Evolutionary conservation across 1,140 invertebrate species (phyloP).

Genomic region (Euura saliciscinereae): DNA sequence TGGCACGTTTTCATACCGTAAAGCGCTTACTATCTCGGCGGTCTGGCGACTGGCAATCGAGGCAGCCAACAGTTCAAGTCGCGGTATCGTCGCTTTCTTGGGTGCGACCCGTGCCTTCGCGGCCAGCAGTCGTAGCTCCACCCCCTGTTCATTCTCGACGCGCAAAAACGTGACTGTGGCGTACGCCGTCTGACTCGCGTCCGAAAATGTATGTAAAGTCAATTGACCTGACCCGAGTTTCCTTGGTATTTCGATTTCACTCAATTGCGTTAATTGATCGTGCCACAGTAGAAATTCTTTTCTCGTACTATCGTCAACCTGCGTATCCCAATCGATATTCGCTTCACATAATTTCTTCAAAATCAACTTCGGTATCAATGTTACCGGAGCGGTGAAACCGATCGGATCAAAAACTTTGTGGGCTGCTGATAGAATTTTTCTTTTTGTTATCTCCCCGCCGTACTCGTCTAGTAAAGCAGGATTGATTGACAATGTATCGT

Average conservation of each 20-base stretch:
- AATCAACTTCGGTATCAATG: constrained; percentile 34
- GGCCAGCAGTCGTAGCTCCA: constrained; percentile 9
- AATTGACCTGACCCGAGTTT: constrained; percentile 22
- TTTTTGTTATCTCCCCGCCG: constrained; percentile 22
- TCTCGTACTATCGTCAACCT: constrained; percentile 19
- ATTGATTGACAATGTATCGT: constrained; percentile 25
- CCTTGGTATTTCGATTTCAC: constrained; percentile 34
- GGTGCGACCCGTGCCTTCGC: constrained; percentile 21
- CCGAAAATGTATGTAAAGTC: constrained; percentile 40
- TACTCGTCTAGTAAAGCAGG: constrained; percentile 11
- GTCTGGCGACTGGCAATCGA: constrained; percentile 18
- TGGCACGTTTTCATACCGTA: constrained; percentile 13
- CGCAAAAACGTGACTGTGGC: constrained; percentile 37
- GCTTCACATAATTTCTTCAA: constrained; percentile 35
- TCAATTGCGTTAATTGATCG: constrained; percentile 21
- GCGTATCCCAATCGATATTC: constrained; percentile 34
- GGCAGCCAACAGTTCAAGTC: constrained; percentile 27
- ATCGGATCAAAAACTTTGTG: constrained; percentile 45
- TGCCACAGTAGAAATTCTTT: constrained; percentile 30
- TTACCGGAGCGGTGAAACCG: constrained; percentile 41
- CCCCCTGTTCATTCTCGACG: constrained; percentile 21
- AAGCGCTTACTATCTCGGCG: background rate
- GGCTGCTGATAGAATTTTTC: constrained; percentile 30
- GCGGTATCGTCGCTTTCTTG: constrained; percentile 22
- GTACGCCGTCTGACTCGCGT: constrained; percentile 43